Evolutionary conservation across 2,797 vertebrate species (phyloP), one percentile per base, ranked within the genome.

Genomic region (Carapus acus): DNA sequence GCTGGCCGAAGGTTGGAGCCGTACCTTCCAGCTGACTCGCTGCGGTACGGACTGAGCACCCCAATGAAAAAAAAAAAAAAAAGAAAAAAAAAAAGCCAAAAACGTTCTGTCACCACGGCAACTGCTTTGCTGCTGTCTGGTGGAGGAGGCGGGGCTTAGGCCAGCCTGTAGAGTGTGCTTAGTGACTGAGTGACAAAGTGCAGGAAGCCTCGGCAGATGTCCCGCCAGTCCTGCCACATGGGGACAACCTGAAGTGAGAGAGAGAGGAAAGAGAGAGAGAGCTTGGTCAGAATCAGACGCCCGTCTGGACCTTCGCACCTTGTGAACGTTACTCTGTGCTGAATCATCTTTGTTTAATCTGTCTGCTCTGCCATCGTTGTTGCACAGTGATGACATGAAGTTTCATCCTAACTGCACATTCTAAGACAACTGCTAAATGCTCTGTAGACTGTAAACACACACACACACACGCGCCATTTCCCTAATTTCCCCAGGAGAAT

Each of bases 151-250:
- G n/a, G 27, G 1, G 7, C 50, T 66, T 76, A 79, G 13, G 62
- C 84, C 56, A 82, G 85, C 63, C 85, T 73, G 78, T 86, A 85
- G 29, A 89, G 74, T 34, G 82, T 75, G 70, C 83, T 85, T 51
- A 90, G 71, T 2, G 83, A 81, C 59, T 88, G 84, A 5, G 74
- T 65, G 55, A 88, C 51, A 58, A 89, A 82, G 66, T 67, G 74
- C 39, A 88, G 22, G 47, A 90, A 56, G 20, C 78, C 84, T 23
- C 75, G 58, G 67, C 78, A 85, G 40, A 74, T 55, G 3, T 77
- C 83, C 58, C 82, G 77, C 85, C 78, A 86, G 76, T 84, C 71
- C 54, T 73, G 82, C 86, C 83, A 86, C 27, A 58, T 78, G 17
- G 74, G 82, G 39, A 40, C 81, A 1, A 29, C 71, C 15, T 78